phyloP scores from a whole-genome alignment of 2,113 vertebrate genomes.

The Myrmophylax atrothorax region DNA sequence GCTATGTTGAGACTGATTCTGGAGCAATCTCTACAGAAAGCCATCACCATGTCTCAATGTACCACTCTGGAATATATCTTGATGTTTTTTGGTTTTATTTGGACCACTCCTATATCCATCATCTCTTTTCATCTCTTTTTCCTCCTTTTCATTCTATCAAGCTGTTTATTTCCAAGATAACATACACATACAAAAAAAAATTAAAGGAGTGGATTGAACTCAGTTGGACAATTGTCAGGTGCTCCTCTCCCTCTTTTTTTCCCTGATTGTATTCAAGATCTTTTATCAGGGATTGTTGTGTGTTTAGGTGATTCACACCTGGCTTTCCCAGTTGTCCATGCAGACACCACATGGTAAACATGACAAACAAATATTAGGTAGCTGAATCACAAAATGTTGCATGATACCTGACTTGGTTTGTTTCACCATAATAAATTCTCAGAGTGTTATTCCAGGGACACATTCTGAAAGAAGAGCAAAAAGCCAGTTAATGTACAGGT shows the following conservation, averaged over 20 bases:
- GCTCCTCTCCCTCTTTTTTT: neutral
- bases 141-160: neutral
- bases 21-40: neutral
- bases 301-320: neutral
- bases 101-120: neutral
- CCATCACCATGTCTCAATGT: fast-evolving
- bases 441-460: neutral
- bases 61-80: neutral
- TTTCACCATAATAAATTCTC: neutral
- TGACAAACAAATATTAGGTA: neutral
- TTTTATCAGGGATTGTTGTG: neutral
- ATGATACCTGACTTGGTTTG: neutral
- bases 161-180: neutral
- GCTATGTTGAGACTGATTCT: neutral
- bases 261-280: neutral
- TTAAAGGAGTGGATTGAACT: neutral
- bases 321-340: neutral
- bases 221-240: neutral
- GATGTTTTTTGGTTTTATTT: neutral
- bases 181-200: neutral
- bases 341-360: neutral
- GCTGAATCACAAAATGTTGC: neutral
- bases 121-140: neutral
- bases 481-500: neutral
- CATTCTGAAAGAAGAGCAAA: neutral